Conservation (phyloP, 2,113 vertebrate species). For the Camelus bactrianus region DNA sequence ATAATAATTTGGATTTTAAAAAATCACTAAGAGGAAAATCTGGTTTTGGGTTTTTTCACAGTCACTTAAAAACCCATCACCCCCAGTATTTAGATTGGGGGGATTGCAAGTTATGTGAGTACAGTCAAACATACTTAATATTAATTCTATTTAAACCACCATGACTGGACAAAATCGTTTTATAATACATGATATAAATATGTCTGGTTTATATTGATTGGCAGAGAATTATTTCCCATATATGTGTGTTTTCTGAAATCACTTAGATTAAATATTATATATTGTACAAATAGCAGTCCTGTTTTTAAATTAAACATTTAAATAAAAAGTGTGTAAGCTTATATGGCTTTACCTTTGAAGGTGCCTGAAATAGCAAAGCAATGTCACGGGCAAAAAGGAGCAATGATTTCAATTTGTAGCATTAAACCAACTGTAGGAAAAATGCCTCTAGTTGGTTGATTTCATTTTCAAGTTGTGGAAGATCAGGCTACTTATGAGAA, state of each 20-base stretch:
- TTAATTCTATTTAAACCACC: background rate
- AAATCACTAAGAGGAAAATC: background rate
- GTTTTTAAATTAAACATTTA: slow-evolving; percentile 3
- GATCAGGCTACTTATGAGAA: background rate
- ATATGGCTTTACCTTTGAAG: background rate
- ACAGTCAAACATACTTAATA: background rate
- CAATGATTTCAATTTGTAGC: background rate
- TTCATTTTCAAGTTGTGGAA: background rate
- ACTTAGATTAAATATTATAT: background rate
- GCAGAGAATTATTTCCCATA: background rate
- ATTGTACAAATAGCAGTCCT: background rate
- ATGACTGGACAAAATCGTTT: slow-evolving; percentile 17
- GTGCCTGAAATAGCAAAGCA: background rate
- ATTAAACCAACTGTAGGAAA: background rate
- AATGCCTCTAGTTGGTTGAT: background rate
- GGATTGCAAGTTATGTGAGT: background rate
- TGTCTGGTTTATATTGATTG: background rate
- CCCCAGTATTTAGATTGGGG: background rate
- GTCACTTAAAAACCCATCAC: background rate
- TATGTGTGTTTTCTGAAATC: background rate
- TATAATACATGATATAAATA: slow-evolving; percentile 6
- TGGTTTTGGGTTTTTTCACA: background rate
- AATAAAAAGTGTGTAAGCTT: background rate
- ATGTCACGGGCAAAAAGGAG: background rate
- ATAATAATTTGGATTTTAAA: background rate